Conservation (phyloP, 2,113 vertebrate genomes). For the Peucedramus taeniatus region DNA sequence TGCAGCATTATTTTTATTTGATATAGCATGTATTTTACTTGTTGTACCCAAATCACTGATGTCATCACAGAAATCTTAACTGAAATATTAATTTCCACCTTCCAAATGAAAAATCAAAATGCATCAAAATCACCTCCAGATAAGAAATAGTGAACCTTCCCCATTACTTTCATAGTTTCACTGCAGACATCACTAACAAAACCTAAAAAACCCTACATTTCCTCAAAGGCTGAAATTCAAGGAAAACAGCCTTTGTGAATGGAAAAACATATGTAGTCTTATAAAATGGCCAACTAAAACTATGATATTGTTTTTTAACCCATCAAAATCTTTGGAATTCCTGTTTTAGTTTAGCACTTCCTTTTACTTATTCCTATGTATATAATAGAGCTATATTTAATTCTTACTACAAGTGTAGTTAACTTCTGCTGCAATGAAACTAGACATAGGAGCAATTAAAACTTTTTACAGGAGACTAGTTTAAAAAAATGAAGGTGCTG, state of each 20-base stretch:
- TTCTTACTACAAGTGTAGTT: neutral
- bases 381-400: neutral
- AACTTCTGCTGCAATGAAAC: neutral
- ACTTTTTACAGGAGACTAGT: neutral
- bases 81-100: neutral
- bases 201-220: rapidly evolving
- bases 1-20: neutral
- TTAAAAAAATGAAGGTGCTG: neutral
- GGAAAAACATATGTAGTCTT: neutral
- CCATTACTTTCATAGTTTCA: neutral
- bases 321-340: neutral
- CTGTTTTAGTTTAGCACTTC: neutral
- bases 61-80: neutral
- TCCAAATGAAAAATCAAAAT: neutral
- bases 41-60: neutral
- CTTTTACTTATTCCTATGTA: neutral
- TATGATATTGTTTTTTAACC: neutral
- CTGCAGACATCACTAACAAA: neutral
- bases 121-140: neutral
- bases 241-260: neutral
- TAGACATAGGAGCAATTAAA: neutral
- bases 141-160: neutral
- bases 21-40: neutral
- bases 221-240: neutral
- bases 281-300: neutral